Base-by-base conservation (phyloP, 2,888 invertebrate species). In the Ophonus ardosiacus region DNA sequence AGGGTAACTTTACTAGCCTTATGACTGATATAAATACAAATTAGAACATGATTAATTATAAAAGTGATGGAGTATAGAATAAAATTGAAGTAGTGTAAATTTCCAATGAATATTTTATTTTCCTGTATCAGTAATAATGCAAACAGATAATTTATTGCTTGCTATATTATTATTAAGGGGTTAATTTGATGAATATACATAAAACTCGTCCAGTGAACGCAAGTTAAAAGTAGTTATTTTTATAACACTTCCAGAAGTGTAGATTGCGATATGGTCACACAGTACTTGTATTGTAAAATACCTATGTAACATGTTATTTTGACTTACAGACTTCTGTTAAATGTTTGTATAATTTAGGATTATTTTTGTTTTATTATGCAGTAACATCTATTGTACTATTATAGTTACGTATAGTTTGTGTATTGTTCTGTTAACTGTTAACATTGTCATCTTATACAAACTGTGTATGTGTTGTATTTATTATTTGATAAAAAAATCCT, bases 391-490 rank as follows among this genome's bases (percentile, higher is more conserved):
- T 59, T 82, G 71, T 81, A 43, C 57, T 71, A 51, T 83, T 74
- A 56, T 83, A 83, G 51, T 74, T 83, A 83, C 83, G 21, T 83
- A 83, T 74, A 83, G 76, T 74, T 83, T 83, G 83, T 83, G 83
- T 76, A 83, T 83, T 83, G 83, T 83, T 83, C 76, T 76, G n/a
- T n/a, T n/a, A n/a, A n/a, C 51, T 83, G 83, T 83, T 83, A 83
- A 83, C 63, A 83, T 80, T 80, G 80, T 83, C 83, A 83, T 83
- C 83, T 76, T 83, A 83, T 76, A 83, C 40, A 76, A 80, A 83
- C 61, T 83, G 83, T 83, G 74, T 83, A 68, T 82, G 83, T 83
- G 74, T 74, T 83, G 83, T 83, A 83, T 83, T 83, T 83, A 83
- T 83, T 83, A 83, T 83, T 83, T 83, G 83, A 83, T 83, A 71